Evolutionary conservation across 2,888 invertebrate species (phyloP).

Genomic region (Limnephilus marmoratus): DNA sequence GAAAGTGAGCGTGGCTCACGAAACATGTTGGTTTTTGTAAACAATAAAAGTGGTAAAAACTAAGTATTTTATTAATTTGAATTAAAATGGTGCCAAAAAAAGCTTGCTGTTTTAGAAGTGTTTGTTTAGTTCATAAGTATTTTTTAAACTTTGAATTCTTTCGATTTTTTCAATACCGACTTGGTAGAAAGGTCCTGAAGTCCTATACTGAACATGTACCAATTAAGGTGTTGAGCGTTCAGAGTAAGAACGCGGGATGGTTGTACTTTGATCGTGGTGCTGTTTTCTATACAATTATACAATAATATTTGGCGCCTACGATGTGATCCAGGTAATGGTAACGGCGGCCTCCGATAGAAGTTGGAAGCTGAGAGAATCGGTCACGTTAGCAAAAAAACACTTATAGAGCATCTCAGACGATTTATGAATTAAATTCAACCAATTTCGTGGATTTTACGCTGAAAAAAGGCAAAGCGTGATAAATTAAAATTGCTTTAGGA

Average conservation of each 20-base stretch:
- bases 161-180: no score
- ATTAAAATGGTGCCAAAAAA: no score
- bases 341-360: background rate
- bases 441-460: background rate
- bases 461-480: background rate
- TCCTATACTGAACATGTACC: no score
- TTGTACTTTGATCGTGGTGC: background rate
- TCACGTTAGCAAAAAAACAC: background rate
- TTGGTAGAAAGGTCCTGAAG: no score
- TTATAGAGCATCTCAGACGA: background rate
- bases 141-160: no score
- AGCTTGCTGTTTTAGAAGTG: no score
- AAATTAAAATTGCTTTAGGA: background rate
- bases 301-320: background rate
- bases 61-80: no score
- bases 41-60: no score
- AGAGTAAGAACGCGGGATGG: background rate
- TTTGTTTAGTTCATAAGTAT: no score
- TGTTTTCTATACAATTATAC: background rate
- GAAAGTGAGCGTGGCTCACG: no score
- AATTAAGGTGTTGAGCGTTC: background rate
- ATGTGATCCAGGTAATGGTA: constrained; percentile 6
- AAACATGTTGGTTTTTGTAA: no score
- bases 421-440: background rate
- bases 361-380: constrained; percentile 8